These are phyloP conservation scores for Corythaeola cristata DNA, from an alignment of 2,113 vertebrate species.

Conservation along the genomic window DNA sequence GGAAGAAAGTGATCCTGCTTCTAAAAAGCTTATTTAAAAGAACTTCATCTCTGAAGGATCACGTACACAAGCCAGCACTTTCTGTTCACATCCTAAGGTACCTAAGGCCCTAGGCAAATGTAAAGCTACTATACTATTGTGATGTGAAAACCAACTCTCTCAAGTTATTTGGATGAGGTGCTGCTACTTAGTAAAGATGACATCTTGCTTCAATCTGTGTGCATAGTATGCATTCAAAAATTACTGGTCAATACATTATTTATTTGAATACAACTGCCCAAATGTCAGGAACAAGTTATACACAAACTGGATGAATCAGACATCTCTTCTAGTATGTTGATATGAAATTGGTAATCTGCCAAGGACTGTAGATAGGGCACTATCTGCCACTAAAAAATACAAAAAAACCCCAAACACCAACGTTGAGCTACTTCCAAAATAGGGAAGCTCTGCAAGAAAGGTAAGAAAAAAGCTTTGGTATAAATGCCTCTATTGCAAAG, in stretches of 20 bases:
- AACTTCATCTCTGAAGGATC: not conserved
- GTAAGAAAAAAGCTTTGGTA: not conserved
- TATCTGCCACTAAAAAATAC: not conserved
- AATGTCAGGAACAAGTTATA: not conserved
- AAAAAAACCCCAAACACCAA: not conserved
- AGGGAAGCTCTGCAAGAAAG: not conserved
- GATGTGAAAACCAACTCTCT: not conserved
- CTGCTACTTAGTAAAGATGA: not conserved
- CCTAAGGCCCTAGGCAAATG: not conserved
- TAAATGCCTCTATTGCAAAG: not conserved
- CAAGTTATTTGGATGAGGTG: not conserved
- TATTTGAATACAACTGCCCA: not conserved
- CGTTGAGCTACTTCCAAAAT: not conserved
- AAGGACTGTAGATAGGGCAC: not conserved
- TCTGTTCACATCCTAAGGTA: not conserved
- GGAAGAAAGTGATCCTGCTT: not conserved
- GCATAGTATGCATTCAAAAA: not conserved
- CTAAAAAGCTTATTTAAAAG: not conserved
- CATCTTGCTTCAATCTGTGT: not conserved
- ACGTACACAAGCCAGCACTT: not conserved
- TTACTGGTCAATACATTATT: not conserved
- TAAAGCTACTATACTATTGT: not conserved
- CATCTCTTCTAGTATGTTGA: not conserved
- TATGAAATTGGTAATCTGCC: not conserved
- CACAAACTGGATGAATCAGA: not conserved